Evolutionary conservation across 1,140 invertebrate genomes (phyloP), one percentile per base, ranked within the genome.

Genomic region (Akabosia matsudoensis): DNA sequence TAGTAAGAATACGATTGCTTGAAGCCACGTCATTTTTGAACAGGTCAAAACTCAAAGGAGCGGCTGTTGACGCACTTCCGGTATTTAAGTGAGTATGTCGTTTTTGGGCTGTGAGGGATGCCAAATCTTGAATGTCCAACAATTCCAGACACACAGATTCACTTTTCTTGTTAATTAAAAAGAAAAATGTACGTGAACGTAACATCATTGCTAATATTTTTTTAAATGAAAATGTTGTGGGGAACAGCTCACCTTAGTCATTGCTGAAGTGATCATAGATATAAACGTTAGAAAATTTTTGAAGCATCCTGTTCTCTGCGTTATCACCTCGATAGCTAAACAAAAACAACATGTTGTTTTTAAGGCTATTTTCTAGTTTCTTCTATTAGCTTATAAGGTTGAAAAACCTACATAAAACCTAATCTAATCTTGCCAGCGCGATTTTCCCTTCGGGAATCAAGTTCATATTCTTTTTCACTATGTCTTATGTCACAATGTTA

Each of bases 261-360:
- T 80, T 51, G 87, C 87, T 10, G 85, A 87, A 79, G 86, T 86
- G 26, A 88, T 79, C 87, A 88, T 88, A 14, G 85, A 82, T 1
- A 86, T 78, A 77, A 88, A 88, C 33, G 86, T 85, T 75, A 86
- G 83, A 76, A 88, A 88, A 78, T 86, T 84, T 76, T 88, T 88
- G 77, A 83, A 88, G 82, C 86, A 87, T 67, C 87, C 87, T 14
- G 86, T 88, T 82, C 86, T 85, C n/a, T 85, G 84, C 0, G 86
- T 88, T 75, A 87, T 82, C 77, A 85, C 86, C 84, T 87, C 87
- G 45, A 87, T 86, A 83, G 10, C 54, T 22, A 56, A 56, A 13
- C 13, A 7, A 56, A 56, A 13, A 22, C 54, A 16, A 56, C n/a
- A 56, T 56, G n/a, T n/a, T n/a, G n/a, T n/a, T n/a, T n/a, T n/a